Conservation (phyloP, 2,888 invertebrate species). For the Thera obeliscata region DNA sequence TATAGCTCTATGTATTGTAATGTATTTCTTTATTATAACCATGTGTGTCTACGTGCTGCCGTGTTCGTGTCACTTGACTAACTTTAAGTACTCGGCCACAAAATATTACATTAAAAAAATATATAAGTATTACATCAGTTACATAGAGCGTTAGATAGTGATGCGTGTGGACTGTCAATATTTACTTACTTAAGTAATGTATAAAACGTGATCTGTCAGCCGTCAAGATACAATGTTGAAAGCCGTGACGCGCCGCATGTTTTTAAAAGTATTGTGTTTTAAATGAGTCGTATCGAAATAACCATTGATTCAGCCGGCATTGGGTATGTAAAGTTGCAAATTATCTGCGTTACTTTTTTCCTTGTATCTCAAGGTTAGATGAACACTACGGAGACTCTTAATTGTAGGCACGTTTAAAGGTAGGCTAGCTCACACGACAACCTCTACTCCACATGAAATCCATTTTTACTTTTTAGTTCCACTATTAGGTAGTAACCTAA, state of each 20-base stretch:
- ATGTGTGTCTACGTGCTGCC: no score
- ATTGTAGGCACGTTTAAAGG: background rate
- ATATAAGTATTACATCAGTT: no score
- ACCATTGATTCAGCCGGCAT: background rate
- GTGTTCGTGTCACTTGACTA: no score
- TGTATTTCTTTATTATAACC: background rate
- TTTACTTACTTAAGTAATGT: no score
- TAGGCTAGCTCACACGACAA: background rate
- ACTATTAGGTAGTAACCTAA: no score
- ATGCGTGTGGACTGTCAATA: no score
- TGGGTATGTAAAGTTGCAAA: background rate
- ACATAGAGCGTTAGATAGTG: no score
- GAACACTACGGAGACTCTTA: background rate
- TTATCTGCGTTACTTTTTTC: background rate
- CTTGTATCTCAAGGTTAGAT: conserved; percentile 2
- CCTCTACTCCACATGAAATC: background rate
- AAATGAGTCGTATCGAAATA: background rate
- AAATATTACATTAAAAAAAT: no score
- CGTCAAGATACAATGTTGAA: background rate
- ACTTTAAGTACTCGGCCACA: no score
- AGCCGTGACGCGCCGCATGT: background rate
- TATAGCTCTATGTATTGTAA: background rate
- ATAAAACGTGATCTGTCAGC: background rate
- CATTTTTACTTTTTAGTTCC: no score
- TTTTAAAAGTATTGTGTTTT: background rate